Conservation (phyloP, 2,888 invertebrate species). For the Spisula subtruncata region DNA sequence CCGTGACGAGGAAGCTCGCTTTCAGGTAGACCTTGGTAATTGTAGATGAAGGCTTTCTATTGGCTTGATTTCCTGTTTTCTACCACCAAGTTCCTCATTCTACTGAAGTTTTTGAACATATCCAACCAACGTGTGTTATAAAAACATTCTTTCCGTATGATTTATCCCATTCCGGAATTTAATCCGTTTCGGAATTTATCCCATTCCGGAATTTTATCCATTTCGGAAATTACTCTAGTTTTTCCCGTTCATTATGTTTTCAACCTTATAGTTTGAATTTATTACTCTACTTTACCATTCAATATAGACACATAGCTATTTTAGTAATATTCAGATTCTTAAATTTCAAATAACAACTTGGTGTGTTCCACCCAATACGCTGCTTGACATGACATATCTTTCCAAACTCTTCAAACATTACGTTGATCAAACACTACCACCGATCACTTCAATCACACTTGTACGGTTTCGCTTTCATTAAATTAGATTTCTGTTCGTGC, state of each 20-base stretch:
- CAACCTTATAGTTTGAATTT: constrained; percentile 10
- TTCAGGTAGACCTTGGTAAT: constrained; percentile 73
- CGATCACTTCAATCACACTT: too few species aligned
- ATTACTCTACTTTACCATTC: not conserved
- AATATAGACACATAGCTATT: too few species aligned
- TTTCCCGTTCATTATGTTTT: not conserved
- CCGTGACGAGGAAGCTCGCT: constrained; percentile 69
- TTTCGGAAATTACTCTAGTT: not conserved
- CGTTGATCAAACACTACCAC: too few species aligned
- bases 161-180: constrained; percentile 6
- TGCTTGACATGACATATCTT: too few species aligned
- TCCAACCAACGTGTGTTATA: not conserved
- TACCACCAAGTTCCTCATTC: constrained; percentile 6
- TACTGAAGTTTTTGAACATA: not conserved
- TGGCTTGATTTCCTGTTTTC: constrained; percentile 39
- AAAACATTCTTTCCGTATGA: not conserved
- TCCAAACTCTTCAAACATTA: too few species aligned
- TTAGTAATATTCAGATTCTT: too few species aligned
- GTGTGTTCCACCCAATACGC: not conserved
- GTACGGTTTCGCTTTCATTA: too few species aligned
- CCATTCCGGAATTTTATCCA: not conserved
- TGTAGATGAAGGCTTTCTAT: constrained; percentile 35
- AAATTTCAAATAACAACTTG: not conserved
- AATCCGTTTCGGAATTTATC: not conserved
- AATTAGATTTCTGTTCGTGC: too few species aligned